phyloP scores from a whole-genome alignment of 2,797 vertebrate genomes.

The Ispidina lecontei region DNA sequence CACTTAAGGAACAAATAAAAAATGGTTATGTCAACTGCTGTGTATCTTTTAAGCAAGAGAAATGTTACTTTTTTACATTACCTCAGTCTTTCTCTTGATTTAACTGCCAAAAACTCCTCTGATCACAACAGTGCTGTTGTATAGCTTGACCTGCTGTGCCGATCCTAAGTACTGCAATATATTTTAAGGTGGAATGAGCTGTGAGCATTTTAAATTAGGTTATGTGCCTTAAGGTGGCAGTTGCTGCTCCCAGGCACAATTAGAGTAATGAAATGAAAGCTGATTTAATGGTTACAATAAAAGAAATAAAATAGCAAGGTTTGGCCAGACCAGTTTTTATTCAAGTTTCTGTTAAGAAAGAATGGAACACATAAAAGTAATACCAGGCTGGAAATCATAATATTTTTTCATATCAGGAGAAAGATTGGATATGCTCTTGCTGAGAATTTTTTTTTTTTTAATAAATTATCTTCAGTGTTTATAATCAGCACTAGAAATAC shows the following conservation, averaged over 20 bases:
- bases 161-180: slow-evolving; percentile 44
- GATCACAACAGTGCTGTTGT: slow-evolving; percentile 46
- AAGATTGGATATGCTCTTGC: not conserved
- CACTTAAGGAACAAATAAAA: slow-evolving; percentile 65
- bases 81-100: slow-evolving; percentile 43
- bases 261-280: slow-evolving; percentile 42
- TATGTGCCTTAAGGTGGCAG: slow-evolving; percentile 46
- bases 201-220: slow-evolving; percentile 47
- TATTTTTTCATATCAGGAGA: slow-evolving; percentile 14
- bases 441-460: not conserved
- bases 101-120: slow-evolving; percentile 66
- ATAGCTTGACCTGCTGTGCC: slow-evolving; percentile 51
- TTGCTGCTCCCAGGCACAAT: slow-evolving; percentile 54
- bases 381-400: slow-evolving; percentile 12
- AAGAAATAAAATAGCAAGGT: slow-evolving; percentile 16
- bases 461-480: not conserved
- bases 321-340: not conserved
- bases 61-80: slow-evolving; percentile 38
- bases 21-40: slow-evolving; percentile 67
- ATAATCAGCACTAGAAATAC: not conserved
- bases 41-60: slow-evolving; percentile 73
- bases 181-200: slow-evolving; percentile 67
- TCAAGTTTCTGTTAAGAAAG: not conserved
- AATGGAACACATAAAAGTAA: slow-evolving; percentile 29
- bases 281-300: slow-evolving; percentile 38